Evolutionary conservation across 2,797 vertebrate genomes (phyloP).

Genomic region (Mormyrus proboscirostris): DNA sequence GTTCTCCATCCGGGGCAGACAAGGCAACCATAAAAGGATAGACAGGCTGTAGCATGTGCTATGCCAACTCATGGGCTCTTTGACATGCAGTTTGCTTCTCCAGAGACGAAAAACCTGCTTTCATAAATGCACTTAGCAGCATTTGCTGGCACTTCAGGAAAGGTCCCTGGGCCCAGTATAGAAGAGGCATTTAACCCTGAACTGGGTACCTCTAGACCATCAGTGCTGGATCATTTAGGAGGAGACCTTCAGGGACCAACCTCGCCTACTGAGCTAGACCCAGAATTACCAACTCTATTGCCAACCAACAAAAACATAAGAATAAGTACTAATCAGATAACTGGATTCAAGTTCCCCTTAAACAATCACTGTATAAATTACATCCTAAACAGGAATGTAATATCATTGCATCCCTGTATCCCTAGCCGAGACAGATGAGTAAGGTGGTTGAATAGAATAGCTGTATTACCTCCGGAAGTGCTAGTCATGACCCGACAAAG

Average conservation of each 20-base stretch:
- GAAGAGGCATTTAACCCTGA: background rate
- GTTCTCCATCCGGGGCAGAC: background rate
- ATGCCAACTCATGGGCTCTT: background rate
- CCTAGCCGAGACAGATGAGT: background rate
- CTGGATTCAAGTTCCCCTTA: background rate
- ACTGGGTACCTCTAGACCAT: background rate
- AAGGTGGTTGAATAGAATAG: background rate
- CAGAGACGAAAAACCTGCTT: background rate
- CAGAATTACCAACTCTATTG: background rate
- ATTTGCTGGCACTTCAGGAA: background rate
- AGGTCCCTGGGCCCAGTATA: background rate
- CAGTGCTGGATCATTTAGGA: background rate
- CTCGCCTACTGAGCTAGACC: background rate
- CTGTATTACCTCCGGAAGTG: background rate
- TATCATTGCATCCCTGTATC: background rate
- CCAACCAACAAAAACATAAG: background rate
- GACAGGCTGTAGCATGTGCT: background rate
- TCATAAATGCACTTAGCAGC: background rate
- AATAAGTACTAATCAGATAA: background rate
- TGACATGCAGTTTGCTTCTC: background rate
- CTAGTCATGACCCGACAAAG: background rate
- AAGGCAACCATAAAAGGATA: background rate
- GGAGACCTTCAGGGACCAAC: background rate
- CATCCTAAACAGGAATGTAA: background rate
- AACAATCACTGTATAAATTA: background rate